phyloP scores from a whole-genome alignment of 1,140 invertebrate species.

The Cephus cinctus region DNA sequence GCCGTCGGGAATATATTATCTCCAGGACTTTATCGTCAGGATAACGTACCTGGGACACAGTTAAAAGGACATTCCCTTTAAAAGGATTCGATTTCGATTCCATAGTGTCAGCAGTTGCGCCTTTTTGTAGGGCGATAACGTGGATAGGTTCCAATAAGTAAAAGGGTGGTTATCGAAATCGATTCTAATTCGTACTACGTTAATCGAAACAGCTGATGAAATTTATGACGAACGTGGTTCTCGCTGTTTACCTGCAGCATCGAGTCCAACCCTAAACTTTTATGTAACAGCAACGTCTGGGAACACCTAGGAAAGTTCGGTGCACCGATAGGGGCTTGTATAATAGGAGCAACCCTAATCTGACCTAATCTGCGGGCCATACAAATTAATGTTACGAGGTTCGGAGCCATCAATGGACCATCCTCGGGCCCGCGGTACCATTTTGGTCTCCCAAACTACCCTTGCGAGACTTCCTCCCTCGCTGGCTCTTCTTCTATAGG shows the following conservation, averaged over 20 bases:
- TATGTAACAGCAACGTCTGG: too few relatives aligned
- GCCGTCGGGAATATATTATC: constrained; percentile 50
- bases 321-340: too few relatives aligned
- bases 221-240: too few relatives aligned
- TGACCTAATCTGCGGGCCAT: constrained; percentile 30
- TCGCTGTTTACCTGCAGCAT: too few relatives aligned
- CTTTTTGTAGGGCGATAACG: too few relatives aligned
- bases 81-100: neutral
- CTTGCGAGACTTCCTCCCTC: constrained; percentile 16
- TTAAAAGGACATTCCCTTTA: neutral
- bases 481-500: constrained; percentile 8
- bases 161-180: neutral
- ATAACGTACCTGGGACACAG: neutral
- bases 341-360: constrained; percentile 17
- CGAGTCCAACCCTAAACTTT: too few relatives aligned
- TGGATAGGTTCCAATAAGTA: neutral
- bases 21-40: constrained; percentile 44
- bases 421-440: constrained; percentile 26
- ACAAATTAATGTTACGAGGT: constrained; percentile 42
- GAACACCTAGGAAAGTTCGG: too few relatives aligned
- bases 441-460: constrained; percentile 29
- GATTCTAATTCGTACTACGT: too few relatives aligned
- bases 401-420: constrained; percentile 33
- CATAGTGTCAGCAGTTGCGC: neutral
- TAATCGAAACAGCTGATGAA: too few relatives aligned